Conservation (phyloP, 2,888 invertebrate species). For the Phaonia tiefii region DNA sequence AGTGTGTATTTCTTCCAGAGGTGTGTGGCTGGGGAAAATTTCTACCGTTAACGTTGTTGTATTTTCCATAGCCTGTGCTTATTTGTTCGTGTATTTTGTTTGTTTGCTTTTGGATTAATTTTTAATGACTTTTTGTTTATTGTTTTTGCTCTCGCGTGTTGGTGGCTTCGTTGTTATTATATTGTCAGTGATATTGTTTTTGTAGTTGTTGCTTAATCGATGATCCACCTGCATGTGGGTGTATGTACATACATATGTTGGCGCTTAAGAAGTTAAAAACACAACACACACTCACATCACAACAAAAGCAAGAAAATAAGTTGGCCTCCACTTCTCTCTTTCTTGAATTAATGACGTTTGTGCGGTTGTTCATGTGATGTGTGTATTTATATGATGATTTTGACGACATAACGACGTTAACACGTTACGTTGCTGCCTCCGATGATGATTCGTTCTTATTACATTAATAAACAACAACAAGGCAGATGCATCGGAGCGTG, state of each 20-base stretch:
- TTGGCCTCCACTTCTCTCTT: slow-evolving; percentile 17
- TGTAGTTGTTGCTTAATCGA: slow-evolving; percentile 19
- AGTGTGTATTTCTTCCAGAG: background rate
- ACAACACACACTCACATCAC: background rate
- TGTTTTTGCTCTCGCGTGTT: slow-evolving; percentile 31
- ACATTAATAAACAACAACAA: background rate
- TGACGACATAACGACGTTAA: background rate
- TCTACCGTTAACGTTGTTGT: no score
- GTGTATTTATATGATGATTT: background rate
- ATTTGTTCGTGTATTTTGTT: slow-evolving; percentile 16
- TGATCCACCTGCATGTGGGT: background rate
- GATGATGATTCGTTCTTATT: slow-evolving; percentile 29
- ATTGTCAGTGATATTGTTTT: background rate
- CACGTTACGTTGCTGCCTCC: background rate
- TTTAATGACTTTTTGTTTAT: slow-evolving; percentile 51
- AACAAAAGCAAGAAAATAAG: background rate
- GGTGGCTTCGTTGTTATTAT: background rate
- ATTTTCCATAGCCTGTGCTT: background rate
- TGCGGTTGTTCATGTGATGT: no score
- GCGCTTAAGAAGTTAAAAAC: slow-evolving; percentile 16
- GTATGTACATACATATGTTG: background rate
- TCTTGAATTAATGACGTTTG: background rate
- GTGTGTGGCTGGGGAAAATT: background rate
- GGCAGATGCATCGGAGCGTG: slow-evolving; percentile 23
- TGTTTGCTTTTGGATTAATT: slow-evolving; percentile 44